These are phyloP conservation scores for Catharus minimus DNA, from an alignment of 2,113 vertebrate species.

Conservation along the genomic window DNA sequence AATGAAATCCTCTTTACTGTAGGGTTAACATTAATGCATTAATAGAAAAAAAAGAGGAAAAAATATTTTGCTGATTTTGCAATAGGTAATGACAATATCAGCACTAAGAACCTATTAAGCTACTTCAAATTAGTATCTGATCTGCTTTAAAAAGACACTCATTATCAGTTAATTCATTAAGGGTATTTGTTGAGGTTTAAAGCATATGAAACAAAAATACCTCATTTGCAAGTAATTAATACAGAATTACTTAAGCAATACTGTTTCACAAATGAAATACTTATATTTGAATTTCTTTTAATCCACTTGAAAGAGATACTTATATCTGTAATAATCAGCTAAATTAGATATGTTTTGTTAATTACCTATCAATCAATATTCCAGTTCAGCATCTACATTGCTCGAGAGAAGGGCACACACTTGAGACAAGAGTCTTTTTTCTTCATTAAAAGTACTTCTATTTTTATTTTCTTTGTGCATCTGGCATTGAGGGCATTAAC, in stretches of 20 bases:
- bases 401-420: slow-evolving; percentile 1
- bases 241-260: slow-evolving; percentile 73
- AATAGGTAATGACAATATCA: slow-evolving; percentile 12
- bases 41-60: background rate
- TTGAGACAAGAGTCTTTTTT: background rate
- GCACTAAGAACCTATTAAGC: slow-evolving; percentile 46
- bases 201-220: slow-evolving; percentile 66
- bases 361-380: slow-evolving; percentile 74
- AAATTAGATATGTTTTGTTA: slow-evolving; percentile 79
- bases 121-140: slow-evolving; percentile 71
- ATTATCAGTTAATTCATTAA: slow-evolving; percentile 76
- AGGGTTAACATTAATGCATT: background rate
- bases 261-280: slow-evolving; percentile 67
- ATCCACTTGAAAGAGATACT: slow-evolving; percentile 73
- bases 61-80: slow-evolving; percentile 28
- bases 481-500: background rate
- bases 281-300: slow-evolving; percentile 76
- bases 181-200: slow-evolving; percentile 70
- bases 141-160: slow-evolving; percentile 70
- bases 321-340: slow-evolving; percentile 75
- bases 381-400: slow-evolving; percentile 31
- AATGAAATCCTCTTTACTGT: background rate
- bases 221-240: slow-evolving; percentile 79
- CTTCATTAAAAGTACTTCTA: slow-evolving; percentile 13
- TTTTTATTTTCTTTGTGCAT: slow-evolving; percentile 49